These are phyloP conservation scores for Phaethon lepturus DNA, from an alignment of 2,113 vertebrate genomes.

Conservation along the genomic window DNA sequence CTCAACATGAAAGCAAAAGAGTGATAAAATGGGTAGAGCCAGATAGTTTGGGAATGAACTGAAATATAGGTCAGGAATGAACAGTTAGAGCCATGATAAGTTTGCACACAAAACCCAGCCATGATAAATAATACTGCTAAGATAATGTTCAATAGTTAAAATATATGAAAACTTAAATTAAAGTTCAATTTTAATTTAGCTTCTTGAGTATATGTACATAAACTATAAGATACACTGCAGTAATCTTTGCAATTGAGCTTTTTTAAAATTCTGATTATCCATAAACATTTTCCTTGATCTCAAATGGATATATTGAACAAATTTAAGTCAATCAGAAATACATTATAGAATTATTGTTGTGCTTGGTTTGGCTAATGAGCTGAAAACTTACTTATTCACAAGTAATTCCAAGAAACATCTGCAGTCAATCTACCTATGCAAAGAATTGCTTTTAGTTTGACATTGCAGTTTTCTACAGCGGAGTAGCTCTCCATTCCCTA, in stretches of 20 bases:
- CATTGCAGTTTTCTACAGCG: neutral
- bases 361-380: neutral
- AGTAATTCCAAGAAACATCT: neutral
- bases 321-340: neutral
- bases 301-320: neutral
- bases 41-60: neutral
- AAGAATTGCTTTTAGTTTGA: neutral
- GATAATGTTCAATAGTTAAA: neutral
- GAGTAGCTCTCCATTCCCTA: neutral
- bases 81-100: neutral
- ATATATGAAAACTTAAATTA: neutral
- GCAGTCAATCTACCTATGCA: neutral
- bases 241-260: neutral
- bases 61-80: neutral
- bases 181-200: neutral
- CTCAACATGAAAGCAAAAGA: neutral
- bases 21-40: accelerated
- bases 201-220: neutral
- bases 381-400: neutral
- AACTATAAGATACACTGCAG: neutral
- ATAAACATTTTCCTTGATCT: neutral
- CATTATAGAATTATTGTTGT: neutral
- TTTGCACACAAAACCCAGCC: neutral
- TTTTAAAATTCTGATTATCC: neutral
- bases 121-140: neutral